These are phyloP conservation scores for Lordiphosa andalusiaca DNA, from an alignment of 2,888 invertebrate genomes.

Conservation along the genomic window DNA sequence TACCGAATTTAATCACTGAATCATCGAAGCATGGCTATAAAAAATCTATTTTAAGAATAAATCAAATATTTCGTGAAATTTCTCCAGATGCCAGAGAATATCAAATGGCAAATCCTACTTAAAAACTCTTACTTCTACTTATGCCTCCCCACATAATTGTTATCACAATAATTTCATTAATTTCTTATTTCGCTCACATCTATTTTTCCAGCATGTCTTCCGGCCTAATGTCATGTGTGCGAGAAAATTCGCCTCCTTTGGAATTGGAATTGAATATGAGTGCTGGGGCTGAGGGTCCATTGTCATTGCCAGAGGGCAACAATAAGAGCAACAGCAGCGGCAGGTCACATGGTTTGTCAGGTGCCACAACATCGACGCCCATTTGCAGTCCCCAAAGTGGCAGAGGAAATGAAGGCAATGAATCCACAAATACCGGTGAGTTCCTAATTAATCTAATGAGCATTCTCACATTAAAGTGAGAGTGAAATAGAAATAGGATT, in stretches of 20 bases:
- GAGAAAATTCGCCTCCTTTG: slow-evolving; percentile 80
- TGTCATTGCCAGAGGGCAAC: slow-evolving; percentile 72
- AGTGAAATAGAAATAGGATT: too few relatives aligned
- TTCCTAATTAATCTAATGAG: slow-evolving; percentile 16
- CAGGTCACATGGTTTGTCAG: slow-evolving; percentile 47
- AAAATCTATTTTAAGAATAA: too few relatives aligned
- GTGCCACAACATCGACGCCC: slow-evolving; percentile 66
- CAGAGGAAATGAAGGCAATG: slow-evolving; percentile 41
- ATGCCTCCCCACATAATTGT: not conserved
- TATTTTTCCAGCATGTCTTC: slow-evolving; percentile 78
- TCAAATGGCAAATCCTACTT: too few relatives aligned
- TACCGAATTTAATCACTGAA: too few relatives aligned
- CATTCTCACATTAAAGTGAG: not conserved
- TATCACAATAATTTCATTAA: slow-evolving; percentile 21
- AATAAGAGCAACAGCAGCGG: slow-evolving; percentile 40
- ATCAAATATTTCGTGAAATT: too few relatives aligned
- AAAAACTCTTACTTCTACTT: too few relatives aligned
- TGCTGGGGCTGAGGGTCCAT: slow-evolving; percentile 45
- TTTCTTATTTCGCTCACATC: slow-evolving; percentile 14
- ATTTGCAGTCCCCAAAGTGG: slow-evolving; percentile 40
- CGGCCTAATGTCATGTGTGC: slow-evolving; percentile 80
- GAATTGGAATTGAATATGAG: slow-evolving; percentile 69
- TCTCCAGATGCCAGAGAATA: too few relatives aligned
- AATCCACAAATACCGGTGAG: slow-evolving; percentile 64
- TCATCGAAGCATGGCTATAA: too few relatives aligned